Evolutionary conservation across 2,797 vertebrate genomes (phyloP).

Genomic region (Pelobates cultripes): DNA sequence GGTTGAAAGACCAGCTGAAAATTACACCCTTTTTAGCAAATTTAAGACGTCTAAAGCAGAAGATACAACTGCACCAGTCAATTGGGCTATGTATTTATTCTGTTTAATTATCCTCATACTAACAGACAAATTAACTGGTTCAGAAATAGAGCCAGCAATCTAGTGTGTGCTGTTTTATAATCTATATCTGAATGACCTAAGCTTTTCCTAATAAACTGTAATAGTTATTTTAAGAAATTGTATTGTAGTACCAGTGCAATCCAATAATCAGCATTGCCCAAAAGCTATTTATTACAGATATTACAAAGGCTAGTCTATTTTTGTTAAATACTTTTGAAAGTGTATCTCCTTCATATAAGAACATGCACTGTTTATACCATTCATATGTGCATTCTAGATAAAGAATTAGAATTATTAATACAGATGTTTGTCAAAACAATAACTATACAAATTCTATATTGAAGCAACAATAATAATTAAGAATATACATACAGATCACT

Average conservation of each 20-base stretch:
- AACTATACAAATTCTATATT: too few species aligned
- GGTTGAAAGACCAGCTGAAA: not conserved
- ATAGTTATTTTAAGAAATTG: conserved; percentile 9
- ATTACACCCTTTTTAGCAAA: not conserved
- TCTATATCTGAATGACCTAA: conserved; percentile 11
- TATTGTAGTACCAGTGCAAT: conserved; percentile 32
- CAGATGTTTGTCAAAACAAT: not conserved
- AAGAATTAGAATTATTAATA: not conserved
- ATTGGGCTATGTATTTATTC: conserved; percentile 18
- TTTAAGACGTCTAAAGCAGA: not conserved
- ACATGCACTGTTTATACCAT: conserved; percentile 39
- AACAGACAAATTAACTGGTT: conserved; percentile 4
- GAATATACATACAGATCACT: too few species aligned
- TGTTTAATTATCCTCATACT: conserved; percentile 26
- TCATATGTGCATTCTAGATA: not conserved
- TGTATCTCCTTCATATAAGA: conserved; percentile 35
- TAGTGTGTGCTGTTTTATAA: not conserved
- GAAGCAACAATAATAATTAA: too few species aligned
- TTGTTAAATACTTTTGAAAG: conserved; percentile 34
- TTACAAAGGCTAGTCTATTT: conserved; percentile 29
- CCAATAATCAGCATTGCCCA: conserved; percentile 43
- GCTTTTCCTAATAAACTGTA: not conserved
- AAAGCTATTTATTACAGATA: conserved; percentile 29
- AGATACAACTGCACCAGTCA: not conserved
- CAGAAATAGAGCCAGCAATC: not conserved